phyloP scores from a whole-genome alignment of 2,113 vertebrate genomes.

The Cyanistes caeruleus region DNA sequence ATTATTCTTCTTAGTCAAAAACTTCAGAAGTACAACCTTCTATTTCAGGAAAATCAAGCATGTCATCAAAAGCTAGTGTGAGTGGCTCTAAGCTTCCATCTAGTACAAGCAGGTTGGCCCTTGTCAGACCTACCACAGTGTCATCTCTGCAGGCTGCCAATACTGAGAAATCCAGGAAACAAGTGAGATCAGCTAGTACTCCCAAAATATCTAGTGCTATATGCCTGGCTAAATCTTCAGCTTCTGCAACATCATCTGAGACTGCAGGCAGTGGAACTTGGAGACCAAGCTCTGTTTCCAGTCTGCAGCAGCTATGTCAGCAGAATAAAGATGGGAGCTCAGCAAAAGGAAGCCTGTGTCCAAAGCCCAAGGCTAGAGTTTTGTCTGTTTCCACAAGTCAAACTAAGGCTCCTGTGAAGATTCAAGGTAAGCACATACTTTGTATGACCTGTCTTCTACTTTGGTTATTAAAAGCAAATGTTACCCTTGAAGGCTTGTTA shows the following conservation, averaged over 20 bases:
- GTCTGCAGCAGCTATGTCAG: constrained; percentile 2
- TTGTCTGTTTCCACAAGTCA: background rate
- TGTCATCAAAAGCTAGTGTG: constrained; percentile 42
- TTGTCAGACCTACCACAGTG: background rate
- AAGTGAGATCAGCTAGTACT: background rate
- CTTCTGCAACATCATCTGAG: background rate
- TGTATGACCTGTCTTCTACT: background rate
- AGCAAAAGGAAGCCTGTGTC: background rate
- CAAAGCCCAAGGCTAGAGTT: constrained; percentile 17
- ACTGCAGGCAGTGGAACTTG: background rate
- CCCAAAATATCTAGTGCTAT: background rate
- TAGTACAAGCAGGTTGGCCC: background rate
- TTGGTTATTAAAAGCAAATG: background rate
- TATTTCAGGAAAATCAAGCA: constrained; percentile 49
- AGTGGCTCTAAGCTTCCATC: constrained; percentile 51
- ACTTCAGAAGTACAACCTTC: background rate
- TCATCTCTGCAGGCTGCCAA: constrained; percentile 25
- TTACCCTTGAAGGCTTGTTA: background rate
- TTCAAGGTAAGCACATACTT: constrained; percentile 40
- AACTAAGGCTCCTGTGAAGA: constrained; percentile 4
- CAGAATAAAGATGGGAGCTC: background rate
- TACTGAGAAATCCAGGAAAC: background rate
- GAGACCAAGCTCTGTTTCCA: background rate
- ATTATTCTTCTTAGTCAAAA: background rate
- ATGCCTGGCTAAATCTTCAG: background rate